Conservation (phyloP, 2,113 vertebrate species). For the Platycercus adscitus region DNA sequence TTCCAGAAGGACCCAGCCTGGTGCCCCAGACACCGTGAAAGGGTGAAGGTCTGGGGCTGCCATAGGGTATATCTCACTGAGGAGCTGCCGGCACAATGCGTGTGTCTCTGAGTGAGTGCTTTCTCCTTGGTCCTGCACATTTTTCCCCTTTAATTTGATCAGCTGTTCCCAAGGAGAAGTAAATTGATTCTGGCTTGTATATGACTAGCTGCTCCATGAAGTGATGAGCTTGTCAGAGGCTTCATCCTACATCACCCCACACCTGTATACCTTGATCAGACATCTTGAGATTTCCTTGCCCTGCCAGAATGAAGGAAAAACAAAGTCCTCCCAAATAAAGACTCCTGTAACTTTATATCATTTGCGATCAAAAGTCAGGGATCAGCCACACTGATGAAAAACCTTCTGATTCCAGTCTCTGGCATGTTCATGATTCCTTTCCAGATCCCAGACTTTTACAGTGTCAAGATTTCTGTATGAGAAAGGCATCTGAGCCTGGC, state of each 20-base stretch:
- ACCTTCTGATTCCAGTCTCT: neutral
- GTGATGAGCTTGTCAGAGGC: neutral
- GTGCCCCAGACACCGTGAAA: neutral
- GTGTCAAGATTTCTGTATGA: neutral
- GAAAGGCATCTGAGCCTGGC: neutral
- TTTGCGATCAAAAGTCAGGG: neutral
- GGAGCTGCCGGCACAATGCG: neutral
- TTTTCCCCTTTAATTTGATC: neutral
- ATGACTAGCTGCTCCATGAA: neutral
- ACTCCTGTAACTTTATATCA: neutral
- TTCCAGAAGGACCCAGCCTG: neutral
- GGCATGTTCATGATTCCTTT: neutral
- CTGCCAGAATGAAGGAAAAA: neutral
- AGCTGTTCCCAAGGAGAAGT: neutral
- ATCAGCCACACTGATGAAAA: neutral
- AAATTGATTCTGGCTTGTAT: neutral
- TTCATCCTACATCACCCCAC: neutral
- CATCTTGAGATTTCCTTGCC: neutral
- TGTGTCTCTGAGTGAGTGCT: neutral
- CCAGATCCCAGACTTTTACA: neutral
- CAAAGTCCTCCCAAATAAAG: neutral
- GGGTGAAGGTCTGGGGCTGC: neutral
- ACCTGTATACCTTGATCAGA: neutral
- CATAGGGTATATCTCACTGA: rapidly evolving
- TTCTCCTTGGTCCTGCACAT: neutral